phyloP scores from a whole-genome alignment of 2,113 vertebrate species.

The Nycticorax nycticorax region DNA sequence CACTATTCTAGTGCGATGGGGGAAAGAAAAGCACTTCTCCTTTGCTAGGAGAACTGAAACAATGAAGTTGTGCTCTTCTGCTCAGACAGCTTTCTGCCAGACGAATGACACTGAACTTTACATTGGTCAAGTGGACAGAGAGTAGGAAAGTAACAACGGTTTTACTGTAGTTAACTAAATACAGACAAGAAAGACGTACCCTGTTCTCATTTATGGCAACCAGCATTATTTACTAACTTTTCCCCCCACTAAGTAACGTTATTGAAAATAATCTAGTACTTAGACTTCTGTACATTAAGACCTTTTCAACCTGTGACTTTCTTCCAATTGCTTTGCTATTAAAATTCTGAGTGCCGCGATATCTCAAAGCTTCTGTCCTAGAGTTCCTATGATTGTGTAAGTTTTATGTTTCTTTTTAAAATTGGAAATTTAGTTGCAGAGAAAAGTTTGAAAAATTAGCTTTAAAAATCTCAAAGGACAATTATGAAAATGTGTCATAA shows the following conservation, averaged over 20 bases:
- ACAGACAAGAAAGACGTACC: not conserved
- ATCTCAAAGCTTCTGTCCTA: not conserved
- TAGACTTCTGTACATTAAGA: not conserved
- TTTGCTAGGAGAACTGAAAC: not conserved
- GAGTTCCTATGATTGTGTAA: not conserved
- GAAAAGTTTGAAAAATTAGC: not conserved
- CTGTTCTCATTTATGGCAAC: not conserved
- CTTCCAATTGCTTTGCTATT: not conserved
- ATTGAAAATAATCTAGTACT: not conserved
- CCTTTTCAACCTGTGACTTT: not conserved
- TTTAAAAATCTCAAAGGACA: not conserved
- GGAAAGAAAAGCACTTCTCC: not conserved
- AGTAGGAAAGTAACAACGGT: not conserved
- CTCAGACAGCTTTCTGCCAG: not conserved
- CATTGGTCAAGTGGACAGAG: not conserved
- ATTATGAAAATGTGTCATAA: not conserved
- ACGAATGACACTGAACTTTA: not conserved
- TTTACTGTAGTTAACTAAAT: not conserved
- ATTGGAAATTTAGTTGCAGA: not conserved
- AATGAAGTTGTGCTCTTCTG: not conserved
- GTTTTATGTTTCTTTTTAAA: not conserved
- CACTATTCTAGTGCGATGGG: not conserved
- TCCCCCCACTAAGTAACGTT: fast-evolving
- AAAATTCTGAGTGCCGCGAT: not conserved
- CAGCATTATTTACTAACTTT: not conserved